Conservation (phyloP, 2,113 vertebrate genomes). For the Hypanus sabinus region DNA sequence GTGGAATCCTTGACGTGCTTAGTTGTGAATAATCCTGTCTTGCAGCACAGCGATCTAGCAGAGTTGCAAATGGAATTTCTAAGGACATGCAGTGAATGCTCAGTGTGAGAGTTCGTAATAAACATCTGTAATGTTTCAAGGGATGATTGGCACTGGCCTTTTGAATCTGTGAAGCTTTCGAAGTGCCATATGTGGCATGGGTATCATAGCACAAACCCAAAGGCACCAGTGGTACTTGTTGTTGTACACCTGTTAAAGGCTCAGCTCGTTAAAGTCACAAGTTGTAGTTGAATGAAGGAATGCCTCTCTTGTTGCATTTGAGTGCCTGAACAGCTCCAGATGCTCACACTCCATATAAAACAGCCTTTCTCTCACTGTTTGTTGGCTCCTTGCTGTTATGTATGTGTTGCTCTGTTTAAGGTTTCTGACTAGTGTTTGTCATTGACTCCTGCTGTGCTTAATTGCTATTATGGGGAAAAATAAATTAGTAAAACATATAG, state of each 20-base stretch:
- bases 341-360: not conserved
- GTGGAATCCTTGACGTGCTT: not conserved
- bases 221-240: not conserved
- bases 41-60: not conserved
- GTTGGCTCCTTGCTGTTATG: not conserved
- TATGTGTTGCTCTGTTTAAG: not conserved
- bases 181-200: not conserved
- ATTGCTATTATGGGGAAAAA: not conserved
- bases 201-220: not conserved
- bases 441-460: not conserved
- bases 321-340: slow-evolving; percentile 3
- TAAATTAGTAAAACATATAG: not conserved
- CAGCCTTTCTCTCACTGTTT: not conserved
- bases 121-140: no score
- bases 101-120: not conserved
- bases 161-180: not conserved
- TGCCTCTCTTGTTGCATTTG: not conserved
- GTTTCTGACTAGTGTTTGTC: not conserved
- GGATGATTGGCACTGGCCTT: not conserved
- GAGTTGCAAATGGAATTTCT: not conserved
- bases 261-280: slow-evolving; percentile 4
- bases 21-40: not conserved
- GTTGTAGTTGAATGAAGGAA: slow-evolving; percentile 6
- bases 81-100: not conserved
- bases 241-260: not conserved